Conservation (phyloP, 1,140 invertebrate species). For the Scylla paramamosain region DNA sequence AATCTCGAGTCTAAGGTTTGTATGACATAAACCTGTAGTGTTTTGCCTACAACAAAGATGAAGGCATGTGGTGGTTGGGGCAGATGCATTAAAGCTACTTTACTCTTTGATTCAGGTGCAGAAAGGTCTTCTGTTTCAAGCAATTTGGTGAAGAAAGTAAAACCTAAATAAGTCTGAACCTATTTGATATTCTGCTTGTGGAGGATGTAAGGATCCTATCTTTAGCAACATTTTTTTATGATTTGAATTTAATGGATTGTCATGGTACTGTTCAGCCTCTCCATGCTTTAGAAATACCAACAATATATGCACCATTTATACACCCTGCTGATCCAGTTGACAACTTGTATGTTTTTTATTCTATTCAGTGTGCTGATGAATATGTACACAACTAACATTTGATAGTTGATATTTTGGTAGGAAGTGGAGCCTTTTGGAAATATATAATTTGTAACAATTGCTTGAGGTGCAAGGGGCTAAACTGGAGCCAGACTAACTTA, state of each 20-base stretch:
- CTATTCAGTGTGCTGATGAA: neutral
- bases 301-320: neutral
- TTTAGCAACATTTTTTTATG: neutral
- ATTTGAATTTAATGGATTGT: too few relatives aligned
- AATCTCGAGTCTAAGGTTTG: neutral
- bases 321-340: neutral
- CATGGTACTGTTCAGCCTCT: neutral
- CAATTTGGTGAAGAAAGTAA: slow-evolving; percentile 17
- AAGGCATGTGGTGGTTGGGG: neutral
- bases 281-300: neutral
- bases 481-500: too few relatives aligned
- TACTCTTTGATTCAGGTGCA: neutral
- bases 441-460: slow-evolving; percentile 1
- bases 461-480: neutral
- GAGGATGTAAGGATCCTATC: neutral
- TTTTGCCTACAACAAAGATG: neutral
- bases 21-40: neutral
- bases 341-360: neutral
- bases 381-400: neutral
- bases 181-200: neutral
- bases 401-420: neutral
- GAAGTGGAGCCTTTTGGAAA: neutral
- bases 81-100: neutral
- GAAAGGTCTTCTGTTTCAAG: slow-evolving; percentile 26
- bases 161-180: neutral